Evolutionary conservation across 2,888 invertebrate species (phyloP), one percentile per base, ranked within the genome.

Genomic region (Zygogramma bicolorata): DNA sequence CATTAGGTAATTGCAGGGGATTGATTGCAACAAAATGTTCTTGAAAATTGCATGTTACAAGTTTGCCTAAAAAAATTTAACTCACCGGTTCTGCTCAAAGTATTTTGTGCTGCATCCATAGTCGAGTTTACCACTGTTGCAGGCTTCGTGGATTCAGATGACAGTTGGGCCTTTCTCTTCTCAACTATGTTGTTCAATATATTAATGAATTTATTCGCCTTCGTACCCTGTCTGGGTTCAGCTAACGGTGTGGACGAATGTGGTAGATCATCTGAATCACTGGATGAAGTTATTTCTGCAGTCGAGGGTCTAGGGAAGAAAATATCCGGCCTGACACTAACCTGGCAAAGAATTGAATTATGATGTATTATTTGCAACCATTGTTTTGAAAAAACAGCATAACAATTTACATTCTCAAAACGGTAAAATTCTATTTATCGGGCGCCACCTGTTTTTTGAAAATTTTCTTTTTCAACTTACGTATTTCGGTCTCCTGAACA

Each of bases 191-290:
- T 53, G 25, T 53, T n/a, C 5, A 46, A 8, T 20, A 0, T 20
- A 8, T 46, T 6, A 15, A 20, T 34, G 13, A 34, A 34, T 1
- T 34, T 34, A 10, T n/a, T n/a, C n/a, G n/a, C n/a, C n/a, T n/a
- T n/a, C n/a, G n/a, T n/a, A n/a, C n/a, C n/a, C n/a, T n/a, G n/a
- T n/a, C 34, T 34, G 10, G 34, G 34, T 42, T 15, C 15, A 13
- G 18, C 42, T 13, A 42, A 34, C 3, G 42, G 13, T n/a, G 25
- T 53, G 8, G 53, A 53, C 53, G 53, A 53, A 27, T 53, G 53
- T 25, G 53, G 53, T 53, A 53, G 53, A 53, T 53, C 27, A 27
- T 53, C 27, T 53, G 53, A 27, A 53, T 53, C 53, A 27, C 53
- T 53, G 13, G 25, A 15, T 5, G 27, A 53, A 25, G 6, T 25